These are phyloP conservation scores for Centrocercus urophasianus DNA, from an alignment of 2,113 vertebrate species.

Conservation along the genomic window DNA sequence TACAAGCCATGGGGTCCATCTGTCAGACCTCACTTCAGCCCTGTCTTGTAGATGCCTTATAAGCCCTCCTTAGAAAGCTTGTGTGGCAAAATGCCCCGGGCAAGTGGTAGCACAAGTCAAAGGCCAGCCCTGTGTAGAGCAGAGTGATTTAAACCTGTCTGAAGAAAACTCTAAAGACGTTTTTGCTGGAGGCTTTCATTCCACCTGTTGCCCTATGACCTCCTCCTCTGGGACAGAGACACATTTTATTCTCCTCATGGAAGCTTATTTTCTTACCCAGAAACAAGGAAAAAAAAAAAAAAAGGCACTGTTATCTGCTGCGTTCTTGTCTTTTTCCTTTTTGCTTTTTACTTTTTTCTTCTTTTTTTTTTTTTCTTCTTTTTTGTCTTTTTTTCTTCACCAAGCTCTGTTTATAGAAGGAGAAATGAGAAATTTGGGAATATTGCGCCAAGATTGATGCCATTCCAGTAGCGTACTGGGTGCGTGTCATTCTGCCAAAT, in stretches of 20 bases:
- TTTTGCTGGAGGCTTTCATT: conserved; percentile 49
- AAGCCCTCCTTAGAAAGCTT: background rate
- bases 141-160: conserved; percentile 48
- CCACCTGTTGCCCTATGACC: conserved; percentile 60
- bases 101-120: conserved; percentile 53
- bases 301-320: background rate
- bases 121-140: background rate
- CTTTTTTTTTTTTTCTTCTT: background rate
- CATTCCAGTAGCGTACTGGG: fast-evolving
- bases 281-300: background rate
- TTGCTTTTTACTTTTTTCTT: background rate
- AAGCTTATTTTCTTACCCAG: conserved; percentile 1
- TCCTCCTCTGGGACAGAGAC: conserved; percentile 5
- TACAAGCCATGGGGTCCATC: background rate
- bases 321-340: background rate
- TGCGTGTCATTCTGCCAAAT: background rate
- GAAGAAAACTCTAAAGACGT: conserved; percentile 42
- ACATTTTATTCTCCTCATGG: background rate
- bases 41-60: background rate
- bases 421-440: background rate
- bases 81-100: conserved; percentile 38
- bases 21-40: background rate
- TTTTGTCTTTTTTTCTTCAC: background rate
- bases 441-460: background rate
- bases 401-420: background rate